Evolutionary conservation across 1,140 invertebrate species (phyloP).

Genomic region (Aricia agestis): DNA sequence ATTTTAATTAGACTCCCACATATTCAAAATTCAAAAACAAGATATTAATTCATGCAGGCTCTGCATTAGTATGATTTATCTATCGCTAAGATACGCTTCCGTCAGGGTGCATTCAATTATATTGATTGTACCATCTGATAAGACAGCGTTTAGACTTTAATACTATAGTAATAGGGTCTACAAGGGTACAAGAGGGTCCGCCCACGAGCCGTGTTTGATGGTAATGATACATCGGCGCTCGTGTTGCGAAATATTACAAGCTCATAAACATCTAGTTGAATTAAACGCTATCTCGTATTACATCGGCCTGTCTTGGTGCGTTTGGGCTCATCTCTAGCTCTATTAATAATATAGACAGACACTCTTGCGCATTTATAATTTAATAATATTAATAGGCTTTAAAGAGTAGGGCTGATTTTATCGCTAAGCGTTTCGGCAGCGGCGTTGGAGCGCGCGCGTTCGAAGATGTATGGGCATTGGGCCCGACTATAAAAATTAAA

Average conservation of each 20-base stretch:
- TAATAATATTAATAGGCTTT: neutral
- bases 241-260: slow-evolving; percentile 29
- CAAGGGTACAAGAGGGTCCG: slow-evolving; percentile 38
- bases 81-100: neutral
- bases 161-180: neutral
- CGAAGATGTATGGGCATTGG: too few species aligned
- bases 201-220: slow-evolving; percentile 36
- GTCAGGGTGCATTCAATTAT: neutral
- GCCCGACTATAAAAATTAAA: too few species aligned
- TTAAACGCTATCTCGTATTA: neutral
- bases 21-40: too few species aligned
- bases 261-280: slow-evolving; percentile 10
- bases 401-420: too few species aligned
- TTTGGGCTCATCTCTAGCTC: too few species aligned
- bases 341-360: too few species aligned
- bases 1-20: too few species aligned
- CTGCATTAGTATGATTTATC: neutral
- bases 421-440: too few species aligned
- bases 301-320: neutral
- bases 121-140: neutral
- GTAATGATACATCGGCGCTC: slow-evolving; percentile 32
- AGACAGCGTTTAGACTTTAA: neutral
- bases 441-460: too few species aligned
- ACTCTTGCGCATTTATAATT: neutral
- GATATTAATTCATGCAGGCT: neutral